Conservation (phyloP, 1,140 invertebrate species). For the Lepidurus couesii region DNA sequence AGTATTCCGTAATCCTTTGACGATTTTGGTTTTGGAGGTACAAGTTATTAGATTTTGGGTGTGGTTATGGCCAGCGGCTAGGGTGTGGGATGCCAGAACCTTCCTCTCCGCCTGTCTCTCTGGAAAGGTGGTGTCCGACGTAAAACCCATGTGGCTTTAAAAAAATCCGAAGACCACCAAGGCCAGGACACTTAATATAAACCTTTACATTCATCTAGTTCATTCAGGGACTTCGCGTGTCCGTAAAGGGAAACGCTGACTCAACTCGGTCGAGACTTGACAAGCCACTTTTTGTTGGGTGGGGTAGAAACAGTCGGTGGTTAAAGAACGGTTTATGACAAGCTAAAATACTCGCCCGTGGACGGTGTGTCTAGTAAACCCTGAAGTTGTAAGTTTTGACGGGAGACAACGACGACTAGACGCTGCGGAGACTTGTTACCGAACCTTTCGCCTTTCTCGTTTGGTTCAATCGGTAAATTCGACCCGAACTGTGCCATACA, state of each 20-base stretch:
- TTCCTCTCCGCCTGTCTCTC: not conserved
- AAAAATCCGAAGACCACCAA: not conserved
- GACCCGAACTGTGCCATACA: not conserved
- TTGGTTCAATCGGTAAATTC: not conserved
- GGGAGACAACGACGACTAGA: not conserved
- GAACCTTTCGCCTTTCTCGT: slow-evolving; percentile 7
- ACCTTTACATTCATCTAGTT: not conserved
- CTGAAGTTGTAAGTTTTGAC: too few relatives aligned
- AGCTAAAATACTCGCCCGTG: too few relatives aligned
- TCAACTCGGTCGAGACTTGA: not conserved
- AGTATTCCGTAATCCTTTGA: not conserved
- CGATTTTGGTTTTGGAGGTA: not conserved
- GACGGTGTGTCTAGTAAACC: too few relatives aligned
- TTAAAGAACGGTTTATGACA: too few relatives aligned
- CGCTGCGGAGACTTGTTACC: not conserved
- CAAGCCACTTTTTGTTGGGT: not conserved
- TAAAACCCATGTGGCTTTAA: slow-evolving; percentile 3
- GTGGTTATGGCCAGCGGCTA: not conserved
- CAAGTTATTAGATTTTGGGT: not conserved
- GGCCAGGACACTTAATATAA: not conserved
- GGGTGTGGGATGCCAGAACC: not conserved
- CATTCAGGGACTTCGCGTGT: not conserved
- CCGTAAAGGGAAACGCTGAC: not conserved
- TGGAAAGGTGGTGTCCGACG: not conserved
- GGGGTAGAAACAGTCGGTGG: not conserved